phyloP scores from a whole-genome alignment of 2,113 vertebrate genomes.

The Monopterus albus region DNA sequence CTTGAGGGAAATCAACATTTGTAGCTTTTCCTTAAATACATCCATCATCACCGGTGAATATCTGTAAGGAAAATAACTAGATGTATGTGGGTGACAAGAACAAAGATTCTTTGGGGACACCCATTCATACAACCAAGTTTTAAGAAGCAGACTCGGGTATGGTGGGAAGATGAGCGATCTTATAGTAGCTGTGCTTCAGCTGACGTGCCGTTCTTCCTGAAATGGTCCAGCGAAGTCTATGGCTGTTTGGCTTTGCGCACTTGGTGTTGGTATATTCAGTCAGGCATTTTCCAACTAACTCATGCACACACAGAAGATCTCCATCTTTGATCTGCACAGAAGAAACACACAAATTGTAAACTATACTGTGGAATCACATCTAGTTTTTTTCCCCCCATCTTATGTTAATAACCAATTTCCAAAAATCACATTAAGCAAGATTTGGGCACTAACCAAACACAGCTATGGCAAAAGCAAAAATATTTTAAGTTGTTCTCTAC shows the following conservation, averaged over 20 bases:
- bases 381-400: too few species aligned
- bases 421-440: too few species aligned
- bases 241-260: constrained; percentile 89
- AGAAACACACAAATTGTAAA: not conserved
- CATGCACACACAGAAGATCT: constrained; percentile 90
- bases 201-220: constrained; percentile 93
- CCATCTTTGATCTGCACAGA: constrained; percentile 85
- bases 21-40: constrained; percentile 69
- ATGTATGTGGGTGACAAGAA: constrained; percentile 34
- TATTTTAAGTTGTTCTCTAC: not conserved
- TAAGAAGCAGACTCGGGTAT: constrained; percentile 90
- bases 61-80: constrained; percentile 70
- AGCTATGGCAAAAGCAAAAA: not conserved
- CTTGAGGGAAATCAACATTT: constrained; percentile 6
- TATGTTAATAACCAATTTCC: too few species aligned
- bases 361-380: not conserved
- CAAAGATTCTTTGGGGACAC: too few species aligned
- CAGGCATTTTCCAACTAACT: constrained; percentile 92
- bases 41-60: constrained; percentile 59
- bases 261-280: constrained; percentile 91
- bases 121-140: not conserved
- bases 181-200: constrained; percentile 94
- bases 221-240: constrained; percentile 95
- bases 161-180: constrained; percentile 93
- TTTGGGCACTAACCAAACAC: too few species aligned